Percentiles rank a stretch among this genome's conserved stretches.
These are phyloP conservation scores for Anseranas semipalmata DNA, from an alignment of 2,113 vertebrate genomes.

Conservation along the genomic window DNA sequence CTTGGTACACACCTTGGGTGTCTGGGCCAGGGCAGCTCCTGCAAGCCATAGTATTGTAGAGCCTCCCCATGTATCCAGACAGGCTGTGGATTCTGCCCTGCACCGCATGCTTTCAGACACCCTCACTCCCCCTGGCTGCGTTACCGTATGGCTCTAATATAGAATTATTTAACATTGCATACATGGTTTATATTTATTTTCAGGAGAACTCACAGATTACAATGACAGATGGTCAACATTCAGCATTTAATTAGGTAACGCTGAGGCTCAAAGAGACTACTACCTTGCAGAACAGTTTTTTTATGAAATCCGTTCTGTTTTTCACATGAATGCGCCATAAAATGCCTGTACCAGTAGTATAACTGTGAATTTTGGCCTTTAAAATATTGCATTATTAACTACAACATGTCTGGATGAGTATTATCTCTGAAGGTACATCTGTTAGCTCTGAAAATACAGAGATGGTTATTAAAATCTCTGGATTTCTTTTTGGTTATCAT, in stretches of 20 bases:
- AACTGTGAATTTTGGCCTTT: constrained; percentile 1
- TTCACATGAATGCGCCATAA: constrained; percentile 39
- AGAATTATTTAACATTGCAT: not conserved
- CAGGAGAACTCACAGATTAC: constrained; percentile 16
- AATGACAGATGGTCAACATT: constrained; percentile 62
- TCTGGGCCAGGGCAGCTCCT: not conserved
- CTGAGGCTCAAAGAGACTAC: constrained; percentile 18
- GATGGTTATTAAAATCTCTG: not conserved
- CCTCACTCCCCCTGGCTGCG: not conserved
- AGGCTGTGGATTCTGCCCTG: not conserved
- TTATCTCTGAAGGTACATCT: not conserved
- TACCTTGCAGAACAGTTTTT: constrained; percentile 26
- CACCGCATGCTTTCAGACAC: not conserved
- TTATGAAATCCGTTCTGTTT: constrained; percentile 36
- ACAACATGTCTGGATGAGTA: not conserved
- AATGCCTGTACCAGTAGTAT: not conserved
- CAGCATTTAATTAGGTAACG: constrained; percentile 60
- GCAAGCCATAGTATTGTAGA: not conserved
- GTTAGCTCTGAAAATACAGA: not conserved
- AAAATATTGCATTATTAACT: not conserved
- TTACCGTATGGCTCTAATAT: not conserved
- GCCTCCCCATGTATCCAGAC: not conserved
- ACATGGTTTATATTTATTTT: constrained; percentile 25
- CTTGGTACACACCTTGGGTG: not conserved
- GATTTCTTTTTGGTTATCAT: not conserved